phyloP scores from a whole-genome alignment of 2,888 invertebrate species.

The Eupithecia exiguata region DNA sequence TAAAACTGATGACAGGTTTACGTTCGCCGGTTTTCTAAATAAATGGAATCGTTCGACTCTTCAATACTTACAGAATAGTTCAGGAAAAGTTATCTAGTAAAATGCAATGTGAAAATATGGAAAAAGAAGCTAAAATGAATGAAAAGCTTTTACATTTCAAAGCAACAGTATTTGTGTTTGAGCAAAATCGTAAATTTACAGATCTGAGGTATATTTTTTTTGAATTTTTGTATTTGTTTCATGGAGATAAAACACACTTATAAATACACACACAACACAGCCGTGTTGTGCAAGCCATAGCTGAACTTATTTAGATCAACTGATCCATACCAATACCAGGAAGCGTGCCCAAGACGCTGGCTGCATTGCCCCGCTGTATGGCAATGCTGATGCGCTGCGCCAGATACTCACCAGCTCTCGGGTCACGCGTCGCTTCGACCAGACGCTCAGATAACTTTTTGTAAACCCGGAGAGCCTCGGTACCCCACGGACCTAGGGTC shows the following conservation, averaged over 20 bases:
- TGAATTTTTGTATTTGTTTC: background rate
- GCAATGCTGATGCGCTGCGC: too few species aligned
- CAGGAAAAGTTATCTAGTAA: slow-evolving; percentile 27
- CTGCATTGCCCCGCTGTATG: too few species aligned
- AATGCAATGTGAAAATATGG: slow-evolving; percentile 32
- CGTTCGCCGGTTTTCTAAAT: slow-evolving; percentile 6
- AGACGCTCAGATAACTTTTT: too few species aligned
- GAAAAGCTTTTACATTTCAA: background rate
- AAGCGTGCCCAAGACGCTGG: too few species aligned
- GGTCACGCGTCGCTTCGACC: too few species aligned
- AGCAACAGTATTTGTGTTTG: background rate
- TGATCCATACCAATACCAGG: too few species aligned
- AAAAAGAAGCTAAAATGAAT: slow-evolving; percentile 11
- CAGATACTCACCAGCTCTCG: too few species aligned
- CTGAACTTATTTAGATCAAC: background rate
- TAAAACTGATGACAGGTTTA: background rate
- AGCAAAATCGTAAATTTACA: background rate
- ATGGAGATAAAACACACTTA: background rate
- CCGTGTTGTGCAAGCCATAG: background rate
- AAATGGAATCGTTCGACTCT: slow-evolving; percentile 36
- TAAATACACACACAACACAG: background rate
- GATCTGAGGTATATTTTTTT: background rate
- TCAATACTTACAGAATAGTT: slow-evolving; percentile 19
- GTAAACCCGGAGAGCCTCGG: too few species aligned
- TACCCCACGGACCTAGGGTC: too few species aligned